Percentiles rank a stretch among this genome's conserved stretches.
phyloP scores from a whole-genome alignment of 2,797 vertebrate species.

The Malacoraja senta region DNA sequence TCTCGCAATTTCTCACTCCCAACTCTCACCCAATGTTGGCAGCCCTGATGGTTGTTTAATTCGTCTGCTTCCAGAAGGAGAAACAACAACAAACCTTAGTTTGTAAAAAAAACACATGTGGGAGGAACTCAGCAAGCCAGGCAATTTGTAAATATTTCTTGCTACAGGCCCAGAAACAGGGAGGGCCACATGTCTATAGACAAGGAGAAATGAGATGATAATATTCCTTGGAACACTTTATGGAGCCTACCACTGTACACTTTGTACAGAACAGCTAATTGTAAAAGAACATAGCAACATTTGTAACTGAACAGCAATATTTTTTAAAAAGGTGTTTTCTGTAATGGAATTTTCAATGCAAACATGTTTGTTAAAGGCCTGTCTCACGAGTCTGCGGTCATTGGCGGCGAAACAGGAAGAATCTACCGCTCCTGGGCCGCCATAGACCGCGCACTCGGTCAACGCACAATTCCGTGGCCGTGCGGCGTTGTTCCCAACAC shows the following conservation, averaged over 20 bases:
- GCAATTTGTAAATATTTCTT: too few relatives aligned
- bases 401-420: too few relatives aligned
- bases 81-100: not conserved
- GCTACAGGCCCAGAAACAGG: too few relatives aligned
- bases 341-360: not conserved
- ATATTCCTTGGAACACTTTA: not conserved
- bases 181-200: not conserved
- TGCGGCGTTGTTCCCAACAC: too few relatives aligned
- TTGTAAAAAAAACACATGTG: not conserved
- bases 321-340: not conserved
- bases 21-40: too few relatives aligned
- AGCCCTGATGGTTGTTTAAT: too few relatives aligned
- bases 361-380: not conserved
- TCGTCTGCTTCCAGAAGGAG: not conserved
- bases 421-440: too few relatives aligned
- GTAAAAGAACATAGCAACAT: not conserved
- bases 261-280: not conserved
- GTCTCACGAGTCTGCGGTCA: too few relatives aligned
- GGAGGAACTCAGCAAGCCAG: too few relatives aligned
- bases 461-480: too few relatives aligned
- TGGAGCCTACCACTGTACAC: not conserved
- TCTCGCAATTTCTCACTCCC: too few relatives aligned
- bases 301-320: not conserved
- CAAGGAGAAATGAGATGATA: not conserved
- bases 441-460: too few relatives aligned